A percentile compares a stretch with the other conserved stretches of the same genome.
Evolutionary conservation across 2,113 vertebrate genomes (phyloP).

Genomic region (Cavia aperea): DNA sequence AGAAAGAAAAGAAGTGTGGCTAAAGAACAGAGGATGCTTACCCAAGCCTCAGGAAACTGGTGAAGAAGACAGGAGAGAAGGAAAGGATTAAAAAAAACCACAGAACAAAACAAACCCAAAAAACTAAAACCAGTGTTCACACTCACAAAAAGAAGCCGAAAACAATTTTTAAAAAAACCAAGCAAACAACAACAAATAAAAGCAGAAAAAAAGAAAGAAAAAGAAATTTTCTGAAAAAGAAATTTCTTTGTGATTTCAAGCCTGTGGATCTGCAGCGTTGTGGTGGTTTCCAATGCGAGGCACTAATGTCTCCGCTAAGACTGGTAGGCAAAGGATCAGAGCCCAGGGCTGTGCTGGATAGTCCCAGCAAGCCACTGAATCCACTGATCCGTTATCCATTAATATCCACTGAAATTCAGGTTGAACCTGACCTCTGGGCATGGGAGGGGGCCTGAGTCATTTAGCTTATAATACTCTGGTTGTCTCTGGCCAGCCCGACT

Average conservation of each 20-base stretch:
- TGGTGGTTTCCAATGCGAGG: background rate
- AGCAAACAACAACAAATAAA: background rate
- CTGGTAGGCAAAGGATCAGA: background rate
- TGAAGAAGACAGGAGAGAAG: background rate
- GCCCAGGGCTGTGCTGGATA: background rate
- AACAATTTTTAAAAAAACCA: background rate
- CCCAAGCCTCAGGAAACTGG: background rate
- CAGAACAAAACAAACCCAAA: background rate
- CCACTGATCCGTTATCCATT: no score
- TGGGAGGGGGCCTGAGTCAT: background rate
- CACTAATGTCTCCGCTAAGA: background rate
- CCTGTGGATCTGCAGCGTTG: background rate
- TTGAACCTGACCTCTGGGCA: background rate
- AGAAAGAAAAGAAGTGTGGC: background rate
- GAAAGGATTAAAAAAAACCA: background rate
- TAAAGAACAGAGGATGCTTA: background rate
- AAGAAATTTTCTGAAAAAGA: background rate
- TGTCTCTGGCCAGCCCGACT: background rate
- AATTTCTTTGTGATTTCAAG: background rate
- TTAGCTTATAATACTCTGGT: background rate
- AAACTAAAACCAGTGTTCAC: background rate
- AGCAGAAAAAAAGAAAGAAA: background rate
- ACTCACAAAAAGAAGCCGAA: background rate
- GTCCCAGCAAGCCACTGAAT: background rate
- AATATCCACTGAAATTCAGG: background rate